phyloP scores from a whole-genome alignment of 2,797 vertebrate genomes.

The Bucorvus abyssinicus region DNA sequence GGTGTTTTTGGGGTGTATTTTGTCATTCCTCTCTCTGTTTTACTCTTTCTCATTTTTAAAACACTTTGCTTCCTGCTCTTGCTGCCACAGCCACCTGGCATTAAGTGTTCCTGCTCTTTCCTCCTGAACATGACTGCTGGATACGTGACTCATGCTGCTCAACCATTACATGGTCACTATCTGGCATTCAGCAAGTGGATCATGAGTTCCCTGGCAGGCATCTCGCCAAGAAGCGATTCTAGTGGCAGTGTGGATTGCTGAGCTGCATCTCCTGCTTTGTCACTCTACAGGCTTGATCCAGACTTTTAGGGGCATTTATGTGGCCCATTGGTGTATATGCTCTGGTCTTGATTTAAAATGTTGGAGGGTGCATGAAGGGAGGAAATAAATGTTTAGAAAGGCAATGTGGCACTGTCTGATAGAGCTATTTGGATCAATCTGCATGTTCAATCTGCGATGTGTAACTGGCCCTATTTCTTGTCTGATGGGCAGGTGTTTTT shows the following conservation, averaged over 20 bases:
- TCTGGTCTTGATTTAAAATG: background rate
- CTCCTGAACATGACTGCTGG: background rate
- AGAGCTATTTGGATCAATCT: background rate
- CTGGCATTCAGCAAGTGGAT: background rate
- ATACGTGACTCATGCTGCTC: background rate
- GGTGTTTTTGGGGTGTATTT: rapidly evolving
- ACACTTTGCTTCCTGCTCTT: background rate
- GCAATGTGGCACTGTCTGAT: background rate
- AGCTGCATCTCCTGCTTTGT: background rate
- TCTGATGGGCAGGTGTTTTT: background rate
- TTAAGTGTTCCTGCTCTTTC: background rate
- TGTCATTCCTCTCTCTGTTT: background rate
- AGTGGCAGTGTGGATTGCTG: background rate
- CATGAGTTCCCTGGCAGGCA: background rate
- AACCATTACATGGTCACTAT: background rate
- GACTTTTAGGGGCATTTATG: background rate
- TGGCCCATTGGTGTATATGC: background rate
- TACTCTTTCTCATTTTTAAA: background rate
- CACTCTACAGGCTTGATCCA: background rate
- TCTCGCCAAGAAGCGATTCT: background rate
- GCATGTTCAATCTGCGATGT: background rate
- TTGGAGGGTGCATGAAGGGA: background rate
- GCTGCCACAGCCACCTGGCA: background rate
- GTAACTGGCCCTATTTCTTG: background rate
- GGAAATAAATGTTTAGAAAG: background rate